Evolutionary conservation across 2,888 invertebrate genomes (phyloP), one percentile per base, ranked within the genome.

Genomic region (Gibbula magus): DNA sequence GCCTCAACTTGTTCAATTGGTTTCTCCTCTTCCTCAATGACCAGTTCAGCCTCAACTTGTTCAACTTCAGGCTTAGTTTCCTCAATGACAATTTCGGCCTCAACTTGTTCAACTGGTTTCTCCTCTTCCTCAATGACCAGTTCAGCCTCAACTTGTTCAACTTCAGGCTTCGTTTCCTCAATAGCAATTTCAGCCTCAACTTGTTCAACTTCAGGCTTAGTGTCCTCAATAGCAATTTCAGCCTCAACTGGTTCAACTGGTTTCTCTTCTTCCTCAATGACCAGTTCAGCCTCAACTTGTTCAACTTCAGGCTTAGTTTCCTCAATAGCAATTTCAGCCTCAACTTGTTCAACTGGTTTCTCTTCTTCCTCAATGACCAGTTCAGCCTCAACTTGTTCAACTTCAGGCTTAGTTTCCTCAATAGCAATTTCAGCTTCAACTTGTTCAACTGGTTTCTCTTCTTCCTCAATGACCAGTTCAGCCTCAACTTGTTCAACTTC

Each of bases 401-500:
- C 13, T 35, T 53, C 76, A 22, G 74, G 75, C 22, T 20, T 52
- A 13, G 61, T 73, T 10, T 75, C 79, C 80, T 70, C 79, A 20
- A 73, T 32, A 29, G 45, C 54, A 32, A 78, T 35, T 52, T 29
- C 56, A 75, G 53, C 75, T 10, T 25, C 54, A 76, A 32, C 90
- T 86, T 93, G 90, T 32, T 89, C 84, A 18, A 88, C 88, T 81
- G 91, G 86, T 89, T 90, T 90, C 0, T 86, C 81, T 54, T 90
- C 78, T 56, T 39, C 81, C 7, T 35, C 70, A 56, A 56, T 56
- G 52, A 32, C 22, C n/a, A 75, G 7, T 61, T 45, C 77, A 51
- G 74, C 89, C 88, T 95, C 94, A 85, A 95, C 95, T 74, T 94
- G 93, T 91, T 95, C 95, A 76, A 96, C 92, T 25, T 82, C 52